Base-by-base conservation (phyloP, 2,888 invertebrate species). In the Drosophila borborema region DNA sequence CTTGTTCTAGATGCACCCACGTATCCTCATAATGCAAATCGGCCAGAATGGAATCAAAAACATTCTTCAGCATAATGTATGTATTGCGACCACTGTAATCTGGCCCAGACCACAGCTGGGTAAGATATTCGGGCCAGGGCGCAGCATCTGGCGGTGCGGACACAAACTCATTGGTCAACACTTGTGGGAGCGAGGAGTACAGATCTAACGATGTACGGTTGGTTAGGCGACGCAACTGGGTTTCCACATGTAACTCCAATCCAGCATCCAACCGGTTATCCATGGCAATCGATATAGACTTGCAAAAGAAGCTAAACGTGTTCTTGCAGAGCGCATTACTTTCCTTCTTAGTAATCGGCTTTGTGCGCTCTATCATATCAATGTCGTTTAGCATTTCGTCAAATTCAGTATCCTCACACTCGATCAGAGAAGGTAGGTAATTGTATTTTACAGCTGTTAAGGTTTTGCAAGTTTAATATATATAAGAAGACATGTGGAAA, bases 341-440 rank as follows among this genome's bases (percentile, higher is more conserved):
- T 54, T 94, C 93, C 41, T 94, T 94, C 67, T 95, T 94, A 67
- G 95, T 94, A 72, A 95, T 94, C 66, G 94, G 95, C 76, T 94
- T 94, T 5, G 94, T 94, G 51, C 95, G 94, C 88, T 95, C 95
- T 12, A 95, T 92, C 75, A 95, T 94, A 80, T 95, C 95, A 72
- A 95, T 95, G 74, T 95, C 95, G 76, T 96, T 96, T 0, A 96
- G 93, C 72, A 96, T 95, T 81, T 97, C 97, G 88, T 97, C 97
- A 1, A 96, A 94, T 83, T 97, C 97, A 0, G 96, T 96, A 88
- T 97, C 97, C 74, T 97, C 97, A 0, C 96, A 96, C 90, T 97
- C 97, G 41, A 96, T 95, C 16, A 97, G 94, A 20, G 96, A 96
- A 0, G 96, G 95, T 53, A 96, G 91, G 74, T 94, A 94, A 28